These are phyloP conservation scores for Crocodylus rhombifer DNA, from an alignment of 2,797 vertebrate species.

Conservation along the genomic window DNA sequence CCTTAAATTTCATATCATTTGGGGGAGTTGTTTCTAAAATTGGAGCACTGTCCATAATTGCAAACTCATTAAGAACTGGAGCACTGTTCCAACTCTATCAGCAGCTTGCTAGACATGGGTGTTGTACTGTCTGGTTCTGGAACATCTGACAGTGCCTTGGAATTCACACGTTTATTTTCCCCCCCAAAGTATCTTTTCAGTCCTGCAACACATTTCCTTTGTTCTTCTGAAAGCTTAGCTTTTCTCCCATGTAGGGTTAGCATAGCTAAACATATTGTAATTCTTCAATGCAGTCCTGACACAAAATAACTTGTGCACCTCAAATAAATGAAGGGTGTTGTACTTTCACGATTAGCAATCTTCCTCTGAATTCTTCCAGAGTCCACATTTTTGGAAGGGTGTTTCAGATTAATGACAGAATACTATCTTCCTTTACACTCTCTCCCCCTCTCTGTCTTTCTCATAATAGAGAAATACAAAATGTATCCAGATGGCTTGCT, in stretches of 20 bases:
- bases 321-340: neutral
- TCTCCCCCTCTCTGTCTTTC: neutral
- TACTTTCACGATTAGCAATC: neutral
- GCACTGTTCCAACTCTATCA: neutral
- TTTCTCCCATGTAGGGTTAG: neutral
- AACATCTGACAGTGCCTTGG: neutral
- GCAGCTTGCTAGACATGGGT: neutral
- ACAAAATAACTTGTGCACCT: neutral
- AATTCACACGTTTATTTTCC: neutral
- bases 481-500: neutral
- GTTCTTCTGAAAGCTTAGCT: neutral
- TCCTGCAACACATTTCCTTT: neutral
- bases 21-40: neutral
- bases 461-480: neutral
- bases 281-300: neutral
- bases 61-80: neutral
- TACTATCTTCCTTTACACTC: neutral
- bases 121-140: neutral
- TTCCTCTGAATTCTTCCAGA: neutral
- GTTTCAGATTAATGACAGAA: neutral
- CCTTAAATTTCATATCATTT: neutral
- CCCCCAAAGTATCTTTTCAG: neutral
- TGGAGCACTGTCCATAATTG: neutral
- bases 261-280: neutral
- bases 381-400: neutral